Conservation (phyloP, 2,113 vertebrate species). For the Callocephalon fimbriatum region DNA sequence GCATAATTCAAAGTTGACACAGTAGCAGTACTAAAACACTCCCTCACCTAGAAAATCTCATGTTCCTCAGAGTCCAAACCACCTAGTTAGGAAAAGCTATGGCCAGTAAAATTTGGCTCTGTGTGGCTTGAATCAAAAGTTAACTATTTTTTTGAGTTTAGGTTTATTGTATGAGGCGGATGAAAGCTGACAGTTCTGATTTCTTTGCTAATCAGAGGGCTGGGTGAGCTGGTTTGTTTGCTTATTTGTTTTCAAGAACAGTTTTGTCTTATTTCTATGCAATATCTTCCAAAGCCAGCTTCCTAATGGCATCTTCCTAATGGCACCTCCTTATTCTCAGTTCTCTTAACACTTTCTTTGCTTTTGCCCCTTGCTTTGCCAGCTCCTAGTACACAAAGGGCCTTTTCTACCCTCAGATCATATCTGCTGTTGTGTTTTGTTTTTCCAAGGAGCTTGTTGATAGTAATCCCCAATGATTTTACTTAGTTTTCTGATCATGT, state of each 20-base stretch:
- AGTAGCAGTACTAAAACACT: neutral
- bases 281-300: neutral
- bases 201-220: slow-evolving; percentile 30
- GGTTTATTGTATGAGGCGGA: neutral
- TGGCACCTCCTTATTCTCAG: neutral
- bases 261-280: neutral
- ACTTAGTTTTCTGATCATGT: slow-evolving; percentile 12
- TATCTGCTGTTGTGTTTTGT: neutral
- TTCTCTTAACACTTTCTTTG: neutral
- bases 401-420: neutral
- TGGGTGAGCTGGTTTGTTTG: neutral
- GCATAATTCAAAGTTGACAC: slow-evolving; percentile 58
- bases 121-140: slow-evolving; percentile 19
- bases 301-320: neutral
- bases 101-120: slow-evolving; percentile 6
- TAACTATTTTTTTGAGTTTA: slow-evolving; percentile 14
- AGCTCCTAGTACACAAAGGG: neutral
- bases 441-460: neutral
- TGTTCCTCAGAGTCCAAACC: neutral
- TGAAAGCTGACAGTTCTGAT: slow-evolving; percentile 42
- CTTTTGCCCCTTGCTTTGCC: neutral
- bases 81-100: neutral
- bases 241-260: slow-evolving; percentile 25
- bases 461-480: neutral
- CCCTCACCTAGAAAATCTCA: neutral